Evolutionary conservation across 2,888 invertebrate species (phyloP).

Genomic region (Eristalinus aeneus): DNA sequence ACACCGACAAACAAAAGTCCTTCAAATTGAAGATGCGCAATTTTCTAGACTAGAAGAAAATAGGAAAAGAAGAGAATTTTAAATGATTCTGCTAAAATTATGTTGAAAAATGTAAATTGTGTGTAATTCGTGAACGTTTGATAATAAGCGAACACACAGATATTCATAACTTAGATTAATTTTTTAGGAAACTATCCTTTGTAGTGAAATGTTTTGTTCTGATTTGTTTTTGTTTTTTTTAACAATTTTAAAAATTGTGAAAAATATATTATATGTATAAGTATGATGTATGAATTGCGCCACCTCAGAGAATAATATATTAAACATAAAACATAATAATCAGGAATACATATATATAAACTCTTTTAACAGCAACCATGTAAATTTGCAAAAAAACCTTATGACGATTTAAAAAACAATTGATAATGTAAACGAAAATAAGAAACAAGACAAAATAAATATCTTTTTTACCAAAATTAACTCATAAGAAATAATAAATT

Average conservation of each 20-base stretch:
- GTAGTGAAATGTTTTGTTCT: conserved; percentile 57
- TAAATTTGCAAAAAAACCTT: conserved; percentile 62
- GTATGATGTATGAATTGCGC: conserved; percentile 54
- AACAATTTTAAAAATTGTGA: conserved; percentile 58
- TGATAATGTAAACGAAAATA: conserved; percentile 17
- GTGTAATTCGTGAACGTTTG: conserved; percentile 12
- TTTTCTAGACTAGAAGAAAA: neutral
- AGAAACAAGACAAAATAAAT: conserved; percentile 58
- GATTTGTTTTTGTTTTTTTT: conserved; percentile 14
- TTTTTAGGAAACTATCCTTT: conserved; percentile 45
- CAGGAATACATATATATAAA: conserved; percentile 37
- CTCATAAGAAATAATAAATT: conserved; percentile 55
- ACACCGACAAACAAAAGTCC: neutral
- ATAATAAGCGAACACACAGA: conserved; percentile 3
- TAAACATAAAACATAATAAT: conserved; percentile 17
- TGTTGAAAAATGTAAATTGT: conserved; percentile 1
- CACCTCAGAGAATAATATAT: conserved; percentile 66
- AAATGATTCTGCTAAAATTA: neutral
- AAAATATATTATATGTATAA: conserved; percentile 34
- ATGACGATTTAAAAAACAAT: conserved; percentile 43
- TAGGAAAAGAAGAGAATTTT: neutral
- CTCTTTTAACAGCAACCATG: conserved; percentile 28
- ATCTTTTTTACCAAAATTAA: conserved; percentile 71
- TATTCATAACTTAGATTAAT: conserved; percentile 59
- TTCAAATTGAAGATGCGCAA: neutral